Evolutionary conservation across 2,797 vertebrate species (phyloP).

Genomic region (Myotis findleyi): DNA sequence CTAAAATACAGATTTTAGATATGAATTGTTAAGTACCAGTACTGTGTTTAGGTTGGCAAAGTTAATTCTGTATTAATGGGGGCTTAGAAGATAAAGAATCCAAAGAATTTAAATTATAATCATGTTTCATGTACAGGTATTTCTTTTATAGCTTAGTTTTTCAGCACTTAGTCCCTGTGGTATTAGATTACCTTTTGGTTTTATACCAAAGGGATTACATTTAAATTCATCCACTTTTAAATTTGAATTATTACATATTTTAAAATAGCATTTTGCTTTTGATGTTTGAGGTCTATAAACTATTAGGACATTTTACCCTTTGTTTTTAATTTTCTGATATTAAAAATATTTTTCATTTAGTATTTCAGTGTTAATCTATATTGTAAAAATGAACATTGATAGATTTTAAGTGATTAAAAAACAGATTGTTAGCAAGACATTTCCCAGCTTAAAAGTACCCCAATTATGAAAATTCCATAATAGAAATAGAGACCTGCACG

Average conservation of each 20-base stretch:
- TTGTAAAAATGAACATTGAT: constrained; percentile 37
- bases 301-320: constrained; percentile 4
- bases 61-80: constrained; percentile 37
- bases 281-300: not conserved
- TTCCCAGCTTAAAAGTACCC: not conserved
- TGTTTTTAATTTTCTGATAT: constrained; percentile 39
- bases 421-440: constrained; percentile 1
- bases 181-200: not conserved
- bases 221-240: constrained; percentile 37
- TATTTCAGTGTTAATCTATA: not conserved
- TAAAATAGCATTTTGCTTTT: constrained; percentile 45
- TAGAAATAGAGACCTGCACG: not conserved
- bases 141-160: constrained; percentile 52
- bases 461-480: not conserved
- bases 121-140: constrained; percentile 20
- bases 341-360: not conserved
- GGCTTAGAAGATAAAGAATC: constrained; percentile 47
- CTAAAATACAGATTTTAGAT: constrained; percentile 18
- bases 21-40: not conserved
- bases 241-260: not conserved
- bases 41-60: not conserved
- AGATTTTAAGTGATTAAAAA: constrained; percentile 34
- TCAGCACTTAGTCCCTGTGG: not conserved
- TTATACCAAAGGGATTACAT: constrained; percentile 59
- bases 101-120: constrained; percentile 56